phyloP scores from a whole-genome alignment of 2,888 invertebrate genomes.

The Acleris emargana region DNA sequence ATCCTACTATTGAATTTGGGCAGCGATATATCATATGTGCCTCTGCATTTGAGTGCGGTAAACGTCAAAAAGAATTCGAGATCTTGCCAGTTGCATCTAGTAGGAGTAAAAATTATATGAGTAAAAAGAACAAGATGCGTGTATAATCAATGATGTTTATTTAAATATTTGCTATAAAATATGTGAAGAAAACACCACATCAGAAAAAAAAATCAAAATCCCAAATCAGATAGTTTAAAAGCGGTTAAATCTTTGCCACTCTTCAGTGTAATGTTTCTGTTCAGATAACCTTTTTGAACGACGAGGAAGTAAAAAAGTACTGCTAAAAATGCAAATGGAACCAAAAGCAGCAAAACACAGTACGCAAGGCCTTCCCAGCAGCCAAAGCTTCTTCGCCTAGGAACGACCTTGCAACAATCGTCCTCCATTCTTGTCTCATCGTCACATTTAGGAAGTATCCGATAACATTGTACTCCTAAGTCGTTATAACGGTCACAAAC shows the following conservation, averaged over 20 bases:
- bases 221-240: conserved; percentile 60
- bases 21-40: too few species aligned
- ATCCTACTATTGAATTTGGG: too few species aligned
- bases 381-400: conserved; percentile 45
- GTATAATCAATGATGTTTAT: too few species aligned
- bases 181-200: conserved; percentile 22
- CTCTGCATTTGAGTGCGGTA: too few species aligned
- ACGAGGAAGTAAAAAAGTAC: conserved; percentile 56
- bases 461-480: too few species aligned
- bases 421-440: neutral
- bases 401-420: neutral
- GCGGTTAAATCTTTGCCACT: neutral
- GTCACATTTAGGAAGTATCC: too few species aligned
- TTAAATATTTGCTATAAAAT: neutral
- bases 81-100: too few species aligned
- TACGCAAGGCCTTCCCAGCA: conserved; percentile 58
- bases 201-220: conserved; percentile 53
- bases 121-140: too few species aligned
- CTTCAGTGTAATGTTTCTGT: conserved; percentile 1
- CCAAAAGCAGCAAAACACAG: conserved; percentile 58
- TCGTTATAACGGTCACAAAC: too few species aligned
- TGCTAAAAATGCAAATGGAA: conserved; percentile 55
- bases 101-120: too few species aligned
- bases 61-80: too few species aligned
- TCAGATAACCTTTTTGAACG: conserved; percentile 45